Conservation (phyloP, 2,113 vertebrate genomes). For the Crypturellus undulatus region DNA sequence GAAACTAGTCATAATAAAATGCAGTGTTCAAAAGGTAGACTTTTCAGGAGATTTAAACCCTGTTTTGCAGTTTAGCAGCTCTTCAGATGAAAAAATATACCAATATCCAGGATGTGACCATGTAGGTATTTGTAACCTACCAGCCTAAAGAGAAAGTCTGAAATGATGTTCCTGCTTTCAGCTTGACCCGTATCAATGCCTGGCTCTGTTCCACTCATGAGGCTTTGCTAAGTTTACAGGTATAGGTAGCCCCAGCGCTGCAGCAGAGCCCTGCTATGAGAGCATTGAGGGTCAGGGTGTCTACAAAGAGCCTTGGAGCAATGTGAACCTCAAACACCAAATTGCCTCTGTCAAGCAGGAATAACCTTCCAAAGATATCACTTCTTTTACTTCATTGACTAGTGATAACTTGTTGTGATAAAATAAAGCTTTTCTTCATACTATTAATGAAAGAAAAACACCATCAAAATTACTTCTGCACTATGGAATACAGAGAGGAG, state of each 20-base stretch:
- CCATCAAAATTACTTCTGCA: background rate
- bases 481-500: background rate
- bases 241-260: background rate
- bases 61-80: background rate
- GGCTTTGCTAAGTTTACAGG: background rate
- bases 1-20: background rate
- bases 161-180: conserved; percentile 3
- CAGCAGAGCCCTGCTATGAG: background rate
- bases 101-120: background rate
- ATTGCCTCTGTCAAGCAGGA: background rate
- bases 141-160: background rate
- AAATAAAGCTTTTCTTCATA: background rate
- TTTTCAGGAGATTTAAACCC: background rate
- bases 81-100: background rate
- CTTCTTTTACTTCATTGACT: background rate
- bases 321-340: background rate
- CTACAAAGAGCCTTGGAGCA: background rate
- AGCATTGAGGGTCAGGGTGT: background rate
- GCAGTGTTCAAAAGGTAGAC: background rate
- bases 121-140: background rate
- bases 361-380: background rate
- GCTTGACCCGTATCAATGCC: background rate
- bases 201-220: background rate
- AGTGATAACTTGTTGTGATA: background rate
- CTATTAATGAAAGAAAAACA: background rate